Conservation (phyloP, 23 tunicate species). For the Phallusia fumigata region DNA sequence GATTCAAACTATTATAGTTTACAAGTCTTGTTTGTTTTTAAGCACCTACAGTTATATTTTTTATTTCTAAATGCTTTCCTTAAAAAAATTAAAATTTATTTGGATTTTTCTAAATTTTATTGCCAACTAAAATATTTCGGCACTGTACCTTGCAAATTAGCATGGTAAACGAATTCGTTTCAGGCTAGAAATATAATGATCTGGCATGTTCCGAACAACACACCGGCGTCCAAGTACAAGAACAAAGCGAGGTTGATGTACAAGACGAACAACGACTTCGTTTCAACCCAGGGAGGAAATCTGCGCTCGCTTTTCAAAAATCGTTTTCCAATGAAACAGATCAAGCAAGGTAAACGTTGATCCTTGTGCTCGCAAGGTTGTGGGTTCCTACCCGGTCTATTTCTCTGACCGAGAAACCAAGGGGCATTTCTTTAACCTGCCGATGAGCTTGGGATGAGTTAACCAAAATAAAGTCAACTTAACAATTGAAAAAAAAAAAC, state of each 20-base stretch:
- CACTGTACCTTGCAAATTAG: neutral
- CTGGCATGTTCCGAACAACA: constrained; percentile 15
- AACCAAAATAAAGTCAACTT: too few species aligned
- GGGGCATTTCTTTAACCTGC: too few species aligned
- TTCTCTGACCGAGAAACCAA: too few species aligned
- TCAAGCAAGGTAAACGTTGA: too few species aligned
- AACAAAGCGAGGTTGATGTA: neutral
- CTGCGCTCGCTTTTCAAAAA: constrained; percentile 2
- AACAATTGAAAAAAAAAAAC: too few species aligned
- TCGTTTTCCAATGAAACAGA: neutral
- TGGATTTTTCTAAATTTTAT: neutral
- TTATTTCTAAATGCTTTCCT: neutral
- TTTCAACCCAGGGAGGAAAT: constrained; percentile 3
- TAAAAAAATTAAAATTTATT: too few species aligned
- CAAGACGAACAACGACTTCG: constrained; percentile 23
- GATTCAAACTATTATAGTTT: neutral
- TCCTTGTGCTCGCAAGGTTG: too few species aligned
- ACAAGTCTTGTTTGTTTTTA: neutral
- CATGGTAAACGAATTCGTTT: neutral
- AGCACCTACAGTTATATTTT: neutral
- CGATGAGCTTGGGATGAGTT: too few species aligned
- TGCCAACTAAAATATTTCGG: neutral
- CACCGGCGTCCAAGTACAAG: neutral
- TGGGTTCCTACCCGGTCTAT: too few species aligned
- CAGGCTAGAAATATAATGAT: constrained; percentile 12